Percentiles rank a stretch among this genome's conserved stretches.
Conservation (phyloP, 2,797 vertebrate species). For the Urophycis tenuis region DNA sequence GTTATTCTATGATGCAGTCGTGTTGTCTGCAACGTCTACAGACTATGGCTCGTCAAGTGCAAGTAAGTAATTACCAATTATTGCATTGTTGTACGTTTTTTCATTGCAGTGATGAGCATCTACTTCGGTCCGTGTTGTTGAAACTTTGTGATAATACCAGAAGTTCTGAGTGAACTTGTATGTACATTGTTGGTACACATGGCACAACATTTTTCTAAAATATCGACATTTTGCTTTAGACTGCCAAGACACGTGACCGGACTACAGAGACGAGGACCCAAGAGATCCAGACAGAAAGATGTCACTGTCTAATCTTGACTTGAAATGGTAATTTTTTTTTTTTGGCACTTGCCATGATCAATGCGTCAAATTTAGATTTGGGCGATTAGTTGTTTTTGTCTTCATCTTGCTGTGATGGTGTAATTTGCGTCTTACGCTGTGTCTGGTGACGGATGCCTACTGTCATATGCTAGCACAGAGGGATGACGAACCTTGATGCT, state of each 20-base stretch:
- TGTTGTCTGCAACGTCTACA: background rate
- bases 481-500: slow-evolving; percentile 78
- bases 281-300: background rate
- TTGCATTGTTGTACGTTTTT: background rate
- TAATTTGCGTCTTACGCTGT: slow-evolving; percentile 94
- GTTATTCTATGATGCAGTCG: background rate
- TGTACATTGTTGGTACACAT: background rate
- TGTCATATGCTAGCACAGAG: slow-evolving; percentile 77
- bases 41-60: background rate
- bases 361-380: background rate
- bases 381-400: background rate
- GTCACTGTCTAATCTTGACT: background rate
- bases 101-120: slow-evolving; percentile 67
- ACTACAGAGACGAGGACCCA: background rate
- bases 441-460: slow-evolving; percentile 85
- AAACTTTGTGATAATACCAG: slow-evolving; percentile 56
- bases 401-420: slow-evolving; percentile 81
- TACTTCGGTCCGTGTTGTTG: slow-evolving; percentile 78
- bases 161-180: slow-evolving; percentile 66
- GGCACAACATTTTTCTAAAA: background rate
- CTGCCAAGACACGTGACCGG: background rate
- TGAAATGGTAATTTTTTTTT: background rate
- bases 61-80: background rate
- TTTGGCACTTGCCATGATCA: no score
- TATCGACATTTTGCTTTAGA: background rate